phyloP scores from a whole-genome alignment of 2,888 invertebrate species.

The Abrostola triplasia region DNA sequence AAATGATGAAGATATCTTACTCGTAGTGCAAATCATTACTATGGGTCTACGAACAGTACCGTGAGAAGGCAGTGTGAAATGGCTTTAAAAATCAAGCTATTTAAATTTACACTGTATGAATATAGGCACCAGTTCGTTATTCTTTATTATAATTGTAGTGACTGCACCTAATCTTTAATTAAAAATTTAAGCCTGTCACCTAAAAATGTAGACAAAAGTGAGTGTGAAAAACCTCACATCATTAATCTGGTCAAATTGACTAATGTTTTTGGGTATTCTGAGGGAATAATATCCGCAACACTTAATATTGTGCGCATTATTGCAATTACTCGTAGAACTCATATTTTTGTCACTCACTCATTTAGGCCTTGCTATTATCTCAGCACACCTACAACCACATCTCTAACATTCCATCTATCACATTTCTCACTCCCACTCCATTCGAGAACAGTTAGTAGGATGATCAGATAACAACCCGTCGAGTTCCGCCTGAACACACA shows the following conservation, averaged over 20 bases:
- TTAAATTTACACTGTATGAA: too few species aligned
- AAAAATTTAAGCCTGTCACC: too few species aligned
- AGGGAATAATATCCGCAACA: too few species aligned
- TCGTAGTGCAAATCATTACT: constrained; percentile 28
- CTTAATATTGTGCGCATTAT: neutral
- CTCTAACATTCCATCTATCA: neutral
- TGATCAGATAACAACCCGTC: constrained; percentile 53
- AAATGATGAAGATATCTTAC: constrained; percentile 29
- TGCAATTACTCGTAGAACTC: neutral
- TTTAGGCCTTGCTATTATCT: neutral
- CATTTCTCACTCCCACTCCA: neutral
- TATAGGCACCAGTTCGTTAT: too few species aligned
- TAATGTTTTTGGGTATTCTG: too few species aligned
- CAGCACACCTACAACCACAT: neutral
- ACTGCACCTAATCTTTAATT: too few species aligned
- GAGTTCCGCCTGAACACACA: constrained; percentile 61
- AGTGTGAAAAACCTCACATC: too few species aligned
- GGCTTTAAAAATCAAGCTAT: too few species aligned
- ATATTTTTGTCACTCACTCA: neutral
- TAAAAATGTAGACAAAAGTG: too few species aligned
- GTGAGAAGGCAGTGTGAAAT: neutral
- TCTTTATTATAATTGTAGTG: too few species aligned
- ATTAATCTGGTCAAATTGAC: too few species aligned
- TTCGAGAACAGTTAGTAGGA: constrained; percentile 50
- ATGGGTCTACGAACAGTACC: neutral